Conservation (phyloP, 2,113 vertebrate species). For the Notothenia rossii region DNA sequence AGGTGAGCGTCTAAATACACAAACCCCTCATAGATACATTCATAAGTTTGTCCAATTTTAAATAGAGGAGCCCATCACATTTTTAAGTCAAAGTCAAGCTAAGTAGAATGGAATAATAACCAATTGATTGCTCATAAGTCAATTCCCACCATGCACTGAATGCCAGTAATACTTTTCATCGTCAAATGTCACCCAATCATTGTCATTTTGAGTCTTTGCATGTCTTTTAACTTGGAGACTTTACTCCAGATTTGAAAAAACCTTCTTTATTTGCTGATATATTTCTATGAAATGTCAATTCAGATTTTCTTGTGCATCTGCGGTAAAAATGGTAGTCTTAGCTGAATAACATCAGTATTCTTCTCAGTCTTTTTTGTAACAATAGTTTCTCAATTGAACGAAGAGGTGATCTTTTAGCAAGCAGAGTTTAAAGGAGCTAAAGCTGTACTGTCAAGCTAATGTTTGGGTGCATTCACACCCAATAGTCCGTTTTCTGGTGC, state of each 20-base stretch:
- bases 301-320: neutral
- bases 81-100: conserved; percentile 14
- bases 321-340: too few relatives aligned
- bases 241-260: too few relatives aligned
- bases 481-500: too few relatives aligned
- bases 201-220: neutral
- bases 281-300: too few relatives aligned
- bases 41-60: conserved; percentile 18
- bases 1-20: conserved; percentile 83
- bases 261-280: too few relatives aligned
- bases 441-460: neutral
- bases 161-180: neutral
- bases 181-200: neutral
- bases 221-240: neutral
- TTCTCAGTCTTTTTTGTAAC: too few relatives aligned
- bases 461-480: too few relatives aligned
- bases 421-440: neutral
- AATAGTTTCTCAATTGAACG: neutral
- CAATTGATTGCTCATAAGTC: neutral
- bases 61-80: conserved; percentile 11
- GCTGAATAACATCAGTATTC: neutral
- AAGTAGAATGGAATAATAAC: conserved; percentile 13
- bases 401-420: neutral
- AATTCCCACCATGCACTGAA: neutral
- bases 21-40: neutral